These are phyloP conservation scores for Magallana angulata DNA, from an alignment of 1,140 invertebrate genomes.

Conservation along the genomic window DNA sequence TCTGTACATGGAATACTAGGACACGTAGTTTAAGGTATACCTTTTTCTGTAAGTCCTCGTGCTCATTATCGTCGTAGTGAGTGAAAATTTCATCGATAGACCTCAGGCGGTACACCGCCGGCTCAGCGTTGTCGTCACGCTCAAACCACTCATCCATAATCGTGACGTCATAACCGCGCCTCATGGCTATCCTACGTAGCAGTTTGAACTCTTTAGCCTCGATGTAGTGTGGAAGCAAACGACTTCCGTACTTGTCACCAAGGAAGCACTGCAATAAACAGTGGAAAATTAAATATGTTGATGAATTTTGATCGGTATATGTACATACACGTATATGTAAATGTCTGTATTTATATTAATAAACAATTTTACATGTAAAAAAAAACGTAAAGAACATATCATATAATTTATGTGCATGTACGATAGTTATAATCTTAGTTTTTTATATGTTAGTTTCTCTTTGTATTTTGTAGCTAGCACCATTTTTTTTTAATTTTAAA, in stretches of 20 bases:
- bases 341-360: no score
- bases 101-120: constrained; percentile 91
- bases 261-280: constrained; percentile 63
- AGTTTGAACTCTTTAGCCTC: constrained; percentile 65
- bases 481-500: no score
- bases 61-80: constrained; percentile 57
- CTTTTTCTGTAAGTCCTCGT: constrained; percentile 47
- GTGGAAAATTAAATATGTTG: background rate
- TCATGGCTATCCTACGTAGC: constrained; percentile 60
- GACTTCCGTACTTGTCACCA: constrained; percentile 71
- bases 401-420: no score
- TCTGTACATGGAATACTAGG: no score
- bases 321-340: no score
- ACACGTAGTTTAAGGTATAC: background rate
- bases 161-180: constrained; percentile 83
- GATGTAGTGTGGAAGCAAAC: constrained; percentile 64
- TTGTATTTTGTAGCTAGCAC: no score
- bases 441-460: no score
- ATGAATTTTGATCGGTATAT: no score
- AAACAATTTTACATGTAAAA: no score
- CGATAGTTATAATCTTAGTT: no score
- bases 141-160: constrained; percentile 96
- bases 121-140: constrained; percentile 95
- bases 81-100: constrained; percentile 63
- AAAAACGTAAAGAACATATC: no score